Percentiles rank a stretch among this genome's conserved stretches.
Conservation (phyloP, 2,113 vertebrate species). For the Okapia johnstoni region DNA sequence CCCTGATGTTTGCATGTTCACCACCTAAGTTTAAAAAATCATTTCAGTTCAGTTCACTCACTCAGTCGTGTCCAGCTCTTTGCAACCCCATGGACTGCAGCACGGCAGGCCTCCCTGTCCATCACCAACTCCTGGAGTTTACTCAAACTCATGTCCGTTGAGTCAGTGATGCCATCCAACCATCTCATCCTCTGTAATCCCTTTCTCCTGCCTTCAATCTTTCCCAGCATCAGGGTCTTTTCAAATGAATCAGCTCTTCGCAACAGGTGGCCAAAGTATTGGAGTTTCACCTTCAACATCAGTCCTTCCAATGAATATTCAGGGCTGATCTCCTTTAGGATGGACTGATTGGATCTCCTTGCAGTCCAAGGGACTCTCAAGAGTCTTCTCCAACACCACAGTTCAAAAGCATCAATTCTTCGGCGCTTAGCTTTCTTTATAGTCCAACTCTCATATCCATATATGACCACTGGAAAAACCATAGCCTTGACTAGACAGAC, state of each 20-base stretch:
- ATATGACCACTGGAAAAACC: background rate
- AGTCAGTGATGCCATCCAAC: background rate
- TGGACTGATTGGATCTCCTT: background rate
- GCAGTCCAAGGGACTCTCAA: background rate
- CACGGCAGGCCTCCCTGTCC: background rate
- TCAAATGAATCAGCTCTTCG: background rate
- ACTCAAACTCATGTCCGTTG: background rate
- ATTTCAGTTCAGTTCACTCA: background rate
- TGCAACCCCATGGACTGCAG: background rate
- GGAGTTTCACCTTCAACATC: background rate
- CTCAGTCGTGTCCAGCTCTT: background rate
- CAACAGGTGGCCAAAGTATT: background rate
- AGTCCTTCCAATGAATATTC: background rate
- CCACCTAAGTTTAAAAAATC: background rate
- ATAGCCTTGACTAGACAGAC: background rate
- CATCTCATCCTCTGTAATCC: background rate
- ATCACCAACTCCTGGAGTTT: background rate
- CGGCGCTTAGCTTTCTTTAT: background rate
- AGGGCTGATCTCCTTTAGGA: background rate
- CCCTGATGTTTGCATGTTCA: background rate
- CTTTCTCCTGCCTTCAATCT: background rate
- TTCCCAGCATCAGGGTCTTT: background rate
- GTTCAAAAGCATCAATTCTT: background rate
- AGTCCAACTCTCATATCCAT: background rate
- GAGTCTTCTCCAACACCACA: background rate